Conservation (phyloP, 2,888 invertebrate species). For the Xestobium rufovillosum region DNA sequence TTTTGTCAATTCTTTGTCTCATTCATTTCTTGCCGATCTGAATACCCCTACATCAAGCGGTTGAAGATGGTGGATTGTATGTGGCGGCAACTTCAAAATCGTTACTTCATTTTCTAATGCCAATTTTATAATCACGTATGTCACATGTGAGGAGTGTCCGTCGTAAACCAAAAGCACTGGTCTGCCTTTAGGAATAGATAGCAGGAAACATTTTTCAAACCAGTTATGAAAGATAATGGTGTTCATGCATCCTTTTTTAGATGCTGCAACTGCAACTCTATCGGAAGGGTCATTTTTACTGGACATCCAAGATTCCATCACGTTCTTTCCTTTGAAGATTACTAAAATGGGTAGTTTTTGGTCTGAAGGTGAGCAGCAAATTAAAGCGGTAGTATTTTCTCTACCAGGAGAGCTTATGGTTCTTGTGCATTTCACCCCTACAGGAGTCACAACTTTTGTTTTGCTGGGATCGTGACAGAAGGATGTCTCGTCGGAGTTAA, state of each 20-base stretch:
- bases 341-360: conserved; percentile 33
- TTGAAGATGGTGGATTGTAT: no score
- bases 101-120: conserved; percentile 8
- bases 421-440: conserved; percentile 15
- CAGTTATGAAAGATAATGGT: no score
- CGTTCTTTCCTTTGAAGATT: conserved; percentile 31
- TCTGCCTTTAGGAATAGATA: no score
- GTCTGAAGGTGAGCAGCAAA: conserved; percentile 24
- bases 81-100: no score
- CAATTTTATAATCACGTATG: conserved; percentile 1
- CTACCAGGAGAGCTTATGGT: conserved; percentile 27
- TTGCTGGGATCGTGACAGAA: conserved; percentile 18
- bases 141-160: no score
- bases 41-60: no score
- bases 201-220: no score
- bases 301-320: conserved; percentile 34
- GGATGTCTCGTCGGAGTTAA: conserved; percentile 15
- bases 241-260: conserved; percentile 30
- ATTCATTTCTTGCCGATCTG: no score
- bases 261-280: conserved; percentile 28
- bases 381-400: conserved; percentile 30
- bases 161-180: no score
- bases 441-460: conserved; percentile 21
- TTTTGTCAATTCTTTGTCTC: conserved; percentile 3
- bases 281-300: conserved; percentile 24